Evolutionary conservation across 2,113 vertebrate genomes (phyloP), one percentile per base, ranked within the genome.

Genomic region (Desmodus rotundus): DNA sequence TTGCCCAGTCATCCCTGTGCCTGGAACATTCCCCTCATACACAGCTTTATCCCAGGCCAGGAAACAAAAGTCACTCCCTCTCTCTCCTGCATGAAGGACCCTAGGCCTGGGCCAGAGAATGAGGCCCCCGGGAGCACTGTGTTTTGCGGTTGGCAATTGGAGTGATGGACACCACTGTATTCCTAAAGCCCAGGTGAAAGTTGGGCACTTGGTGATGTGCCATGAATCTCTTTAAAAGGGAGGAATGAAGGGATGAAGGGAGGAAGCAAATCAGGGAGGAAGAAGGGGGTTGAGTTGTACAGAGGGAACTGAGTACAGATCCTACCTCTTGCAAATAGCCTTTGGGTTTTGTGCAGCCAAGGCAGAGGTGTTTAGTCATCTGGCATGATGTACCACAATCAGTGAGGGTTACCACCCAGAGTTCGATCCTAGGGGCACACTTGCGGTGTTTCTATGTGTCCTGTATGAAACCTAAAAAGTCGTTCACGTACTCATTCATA

Each of bases 231-330:
- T 65, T 41, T 15, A 17, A 74, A 52, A 28, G 33, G 58, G 31
- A 20, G 70, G 72, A 54, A 41, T 16, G 7, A 2, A 50, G 36
- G 26, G 31, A 50, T 4, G 41, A 31, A 72, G 43, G 9, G 14
- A 26, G 12, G 19, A 47, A 38, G 36, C 5, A 19, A 41, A 24
- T 1, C 7, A 15, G 14, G 22, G 54, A 8, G 20, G 68, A 33
- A 11, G 56, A 26, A 14, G 9, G 70, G 12, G 9, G 19, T 0
- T 3, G 38, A 43, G 41, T 7, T 7, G 7, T 2, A 3, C 31
- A 20, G 33, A 73, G 26, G 41, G 7, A 45, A 4, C 20, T 10
- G 85, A 70, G 56, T 17, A 5, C 13, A 68, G 52, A n/a, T 31
- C 36, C 50, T 68, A 47, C 9, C 15, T 20, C 61, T 65, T 2